phyloP scores from a whole-genome alignment of 2,113 vertebrate species.

The Asarcornis scutulata region DNA sequence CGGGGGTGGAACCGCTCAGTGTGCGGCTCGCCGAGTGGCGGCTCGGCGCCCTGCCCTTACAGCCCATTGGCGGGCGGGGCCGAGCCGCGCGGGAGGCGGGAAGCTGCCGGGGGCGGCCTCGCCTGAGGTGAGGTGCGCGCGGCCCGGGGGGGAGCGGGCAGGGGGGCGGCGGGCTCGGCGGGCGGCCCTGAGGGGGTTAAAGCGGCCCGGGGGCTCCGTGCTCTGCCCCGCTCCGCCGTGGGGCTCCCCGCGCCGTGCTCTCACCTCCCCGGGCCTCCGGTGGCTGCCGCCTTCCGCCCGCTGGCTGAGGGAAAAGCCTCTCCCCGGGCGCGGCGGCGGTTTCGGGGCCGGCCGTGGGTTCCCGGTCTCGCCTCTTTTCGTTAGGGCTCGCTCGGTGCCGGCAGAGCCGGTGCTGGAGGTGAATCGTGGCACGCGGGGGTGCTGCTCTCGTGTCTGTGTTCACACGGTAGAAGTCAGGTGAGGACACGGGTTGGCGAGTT shows the following conservation, averaged over 20 bases:
- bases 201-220: no score
- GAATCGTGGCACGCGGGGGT: not conserved
- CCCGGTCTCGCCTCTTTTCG: not conserved
- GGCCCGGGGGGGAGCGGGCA: not conserved
- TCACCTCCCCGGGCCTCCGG: no score
- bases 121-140: not conserved
- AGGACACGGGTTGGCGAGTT: not conserved
- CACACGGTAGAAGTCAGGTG: not conserved
- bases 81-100: slow-evolving; percentile 16
- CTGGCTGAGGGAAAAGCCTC: not conserved
- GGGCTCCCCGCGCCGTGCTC: no score
- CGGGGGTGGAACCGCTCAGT: fast-evolving
- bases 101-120: not conserved
- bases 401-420: not conserved
- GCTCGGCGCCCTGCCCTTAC: not conserved
- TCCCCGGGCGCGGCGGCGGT: fast-evolving
- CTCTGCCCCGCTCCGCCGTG: no score
- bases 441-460: fast-evolving
- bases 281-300: not conserved
- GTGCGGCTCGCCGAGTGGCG: not conserved
- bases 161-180: no score
- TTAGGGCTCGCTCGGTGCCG: not conserved
- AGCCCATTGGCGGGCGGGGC: slow-evolving; percentile 32
- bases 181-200: no score
- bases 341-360: not conserved